A percentile compares a stretch with the other conserved stretches of the same genome.
Conservation (phyloP, 92 coral and sea anemone species). For the Palythoa heliodiscus region DNA sequence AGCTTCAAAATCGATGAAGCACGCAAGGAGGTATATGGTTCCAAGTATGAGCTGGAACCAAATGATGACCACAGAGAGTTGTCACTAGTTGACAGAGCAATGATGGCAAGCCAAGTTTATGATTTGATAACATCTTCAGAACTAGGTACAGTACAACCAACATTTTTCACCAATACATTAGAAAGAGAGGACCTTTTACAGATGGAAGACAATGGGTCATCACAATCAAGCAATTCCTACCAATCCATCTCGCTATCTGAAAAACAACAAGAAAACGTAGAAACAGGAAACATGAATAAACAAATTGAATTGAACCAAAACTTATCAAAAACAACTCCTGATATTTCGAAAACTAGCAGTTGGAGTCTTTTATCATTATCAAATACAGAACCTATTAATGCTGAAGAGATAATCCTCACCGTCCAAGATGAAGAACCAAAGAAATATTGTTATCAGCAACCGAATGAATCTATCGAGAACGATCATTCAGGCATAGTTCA, state of each 20-base stretch:
- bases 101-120: neutral
- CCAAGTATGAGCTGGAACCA: neutral
- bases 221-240: neutral
- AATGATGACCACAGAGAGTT: neutral
- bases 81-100: neutral
- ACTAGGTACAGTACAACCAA: neutral
- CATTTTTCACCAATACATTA: neutral
- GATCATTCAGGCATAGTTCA: neutral
- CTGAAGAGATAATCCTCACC: neutral
- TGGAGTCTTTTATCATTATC: neutral
- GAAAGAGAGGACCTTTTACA: neutral
- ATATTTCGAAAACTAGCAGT: constrained; percentile 1
- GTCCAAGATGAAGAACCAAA: neutral
- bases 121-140: neutral
- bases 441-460: neutral
- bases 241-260: no score
- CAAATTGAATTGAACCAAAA: neutral
- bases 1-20: neutral
- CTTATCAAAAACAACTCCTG: neutral
- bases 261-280: neutral
- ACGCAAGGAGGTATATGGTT: neutral
- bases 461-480: neutral
- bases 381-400: neutral
- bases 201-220: neutral
- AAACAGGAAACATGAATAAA: neutral